Evolutionary conservation across 1,140 invertebrate genomes (phyloP).

Genomic region (Drosophila suzukii): DNA sequence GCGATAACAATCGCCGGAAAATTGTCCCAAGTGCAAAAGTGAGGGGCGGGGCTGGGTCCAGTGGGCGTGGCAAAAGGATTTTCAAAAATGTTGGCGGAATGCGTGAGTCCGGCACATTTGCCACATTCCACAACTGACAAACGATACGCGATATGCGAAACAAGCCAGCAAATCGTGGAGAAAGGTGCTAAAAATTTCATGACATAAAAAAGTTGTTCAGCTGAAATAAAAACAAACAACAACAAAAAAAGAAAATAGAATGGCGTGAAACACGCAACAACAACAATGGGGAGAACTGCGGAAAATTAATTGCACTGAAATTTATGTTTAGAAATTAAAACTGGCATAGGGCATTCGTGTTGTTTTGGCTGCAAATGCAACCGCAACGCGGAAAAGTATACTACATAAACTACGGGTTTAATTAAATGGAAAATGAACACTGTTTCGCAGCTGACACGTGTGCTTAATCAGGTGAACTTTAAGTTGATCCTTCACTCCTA

Average conservation of each 20-base stretch:
- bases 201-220: conserved; percentile 40
- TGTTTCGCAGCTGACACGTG: not conserved
- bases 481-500: not conserved
- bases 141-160: conserved; percentile 26
- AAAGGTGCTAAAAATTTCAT: conserved; percentile 72
- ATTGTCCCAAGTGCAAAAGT: conserved; percentile 33
- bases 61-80: conserved; percentile 16
- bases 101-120: conserved; percentile 73
- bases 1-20: conserved; percentile 63
- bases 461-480: not conserved
- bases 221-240: conserved; percentile 22
- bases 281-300: conserved; percentile 18
- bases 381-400: conserved; percentile 50
- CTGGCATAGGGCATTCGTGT: conserved; percentile 14
- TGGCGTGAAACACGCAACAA: conserved; percentile 66
- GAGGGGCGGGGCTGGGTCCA: not conserved
- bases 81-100: conserved; percentile 31
- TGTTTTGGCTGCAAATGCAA: conserved; percentile 23
- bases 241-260: conserved; percentile 39
- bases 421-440: conserved; percentile 32
- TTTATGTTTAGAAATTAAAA: conserved; percentile 62
- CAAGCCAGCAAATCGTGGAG: conserved; percentile 17
- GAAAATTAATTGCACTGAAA: conserved; percentile 66
- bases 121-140: conserved; percentile 55
- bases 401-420: conserved; percentile 34